Evolutionary conservation across 2,888 invertebrate genomes (phyloP), one percentile per base, ranked within the genome.

Genomic region (Cephonodes hylas): DNA sequence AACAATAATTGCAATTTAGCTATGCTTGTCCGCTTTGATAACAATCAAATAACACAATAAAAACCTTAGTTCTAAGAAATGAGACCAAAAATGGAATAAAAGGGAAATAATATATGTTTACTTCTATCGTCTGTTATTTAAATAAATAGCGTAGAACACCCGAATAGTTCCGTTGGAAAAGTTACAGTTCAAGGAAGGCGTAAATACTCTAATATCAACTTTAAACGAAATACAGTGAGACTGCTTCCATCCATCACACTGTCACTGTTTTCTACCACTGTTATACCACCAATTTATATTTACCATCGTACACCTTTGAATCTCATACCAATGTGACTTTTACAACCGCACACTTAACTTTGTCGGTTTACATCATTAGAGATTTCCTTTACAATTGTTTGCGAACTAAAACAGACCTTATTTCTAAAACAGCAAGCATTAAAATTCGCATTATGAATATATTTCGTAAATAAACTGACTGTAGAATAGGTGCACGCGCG

Each of bases 231-330:
- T 80, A 81, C 76, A 79, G 76, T 70, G 71, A 76, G 76, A 73
- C 68, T 76, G 77, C 78, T 76, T 75, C 71, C 75, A 88, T 89
- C 84, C 81, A 88, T 89, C 88, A 89, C 71, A 57, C 80, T 86
- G 88, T 88, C 89, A 20, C 23, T 58, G 45, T 44, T 44, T 4
- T 61, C 25, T 22, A 45, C 44, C 15, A 63, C 18, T 42, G 20
- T 44, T 42, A 34, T 69, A 64, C 23, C 34, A 74, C 86, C 67
- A 84, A 79, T 64, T 74, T 81, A 73, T 42, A 15, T 67, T 69
- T 85, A 57, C 84, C 69, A 65, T 63, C 65, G 20, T 61, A 67
- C 66, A 42, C 38, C 25, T 20, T 58, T 18, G 63, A 66, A 58
- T 60, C 57, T 42, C 63, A 38, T 62, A 62, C 48, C 46, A 65